Conservation (phyloP, 2,113 vertebrate genomes). For the mouse (Mus musculus) region DNA sequence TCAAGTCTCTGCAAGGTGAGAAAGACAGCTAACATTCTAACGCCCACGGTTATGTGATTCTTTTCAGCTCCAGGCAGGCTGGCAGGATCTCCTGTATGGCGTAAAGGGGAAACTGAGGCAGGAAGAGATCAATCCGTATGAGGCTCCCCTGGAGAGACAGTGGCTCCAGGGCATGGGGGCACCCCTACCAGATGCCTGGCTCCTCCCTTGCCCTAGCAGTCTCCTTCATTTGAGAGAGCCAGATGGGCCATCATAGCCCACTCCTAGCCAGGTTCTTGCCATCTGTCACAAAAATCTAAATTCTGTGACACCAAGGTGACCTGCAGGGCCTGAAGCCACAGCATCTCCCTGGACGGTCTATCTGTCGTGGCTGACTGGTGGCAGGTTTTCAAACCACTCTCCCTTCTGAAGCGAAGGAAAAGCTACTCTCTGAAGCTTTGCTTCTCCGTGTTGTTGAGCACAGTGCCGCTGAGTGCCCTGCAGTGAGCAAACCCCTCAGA, state of each 20-base stretch:
- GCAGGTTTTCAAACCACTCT: not conserved
- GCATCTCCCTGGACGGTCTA: not conserved
- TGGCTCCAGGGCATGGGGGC: not conserved
- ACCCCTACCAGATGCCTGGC: no score
- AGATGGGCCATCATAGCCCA: not conserved
- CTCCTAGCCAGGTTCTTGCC: not conserved
- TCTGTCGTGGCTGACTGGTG: not conserved
- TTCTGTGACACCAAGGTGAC: not conserved
- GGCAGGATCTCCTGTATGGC: not conserved
- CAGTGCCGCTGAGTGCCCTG: not conserved
- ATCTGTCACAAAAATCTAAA: conserved; percentile 5
- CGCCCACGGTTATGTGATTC: not conserved
- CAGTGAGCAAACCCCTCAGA: not conserved
- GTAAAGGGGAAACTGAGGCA: not conserved
- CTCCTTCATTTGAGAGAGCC: not conserved
- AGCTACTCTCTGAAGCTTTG: not conserved
- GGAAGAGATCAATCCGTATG: not conserved
- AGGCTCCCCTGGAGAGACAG: not conserved
- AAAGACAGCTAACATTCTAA: not conserved
- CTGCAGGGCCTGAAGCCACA: not conserved
- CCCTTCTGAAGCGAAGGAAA: not conserved
- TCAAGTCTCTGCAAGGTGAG: no score
- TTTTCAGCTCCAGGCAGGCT: not conserved
- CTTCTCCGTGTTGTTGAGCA: not conserved
- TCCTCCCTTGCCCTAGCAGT: not conserved